phyloP scores from a whole-genome alignment of 2,888 invertebrate species.

The Dynastes tityus region DNA sequence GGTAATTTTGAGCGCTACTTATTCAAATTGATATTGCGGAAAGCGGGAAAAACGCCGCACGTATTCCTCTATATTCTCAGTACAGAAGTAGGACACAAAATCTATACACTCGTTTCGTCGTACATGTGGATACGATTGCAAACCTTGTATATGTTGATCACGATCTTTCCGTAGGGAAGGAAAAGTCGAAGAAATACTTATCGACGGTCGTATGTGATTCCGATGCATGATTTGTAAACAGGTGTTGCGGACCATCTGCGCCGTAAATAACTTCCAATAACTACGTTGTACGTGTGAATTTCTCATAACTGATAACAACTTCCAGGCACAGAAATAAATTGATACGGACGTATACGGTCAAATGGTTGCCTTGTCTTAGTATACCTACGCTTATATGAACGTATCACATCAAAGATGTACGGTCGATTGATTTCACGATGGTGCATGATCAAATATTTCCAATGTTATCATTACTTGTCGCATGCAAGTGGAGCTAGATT shows the following conservation, averaged over 20 bases:
- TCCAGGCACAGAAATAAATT: slow-evolving; percentile 11
- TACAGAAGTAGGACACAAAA: background rate
- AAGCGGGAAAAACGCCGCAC: background rate
- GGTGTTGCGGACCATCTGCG: slow-evolving; percentile 37
- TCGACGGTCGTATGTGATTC: slow-evolving; percentile 31
- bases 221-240: slow-evolving; percentile 42
- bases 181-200: slow-evolving; percentile 27
- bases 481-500: too few relatives aligned
- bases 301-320: slow-evolving; percentile 32
- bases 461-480: background rate
- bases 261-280: slow-evolving; percentile 29
- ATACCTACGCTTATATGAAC: slow-evolving; percentile 1
- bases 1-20: background rate
- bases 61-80: background rate
- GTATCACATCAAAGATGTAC: background rate
- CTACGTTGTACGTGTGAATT: slow-evolving; percentile 36
- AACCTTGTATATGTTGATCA: slow-evolving; percentile 44
- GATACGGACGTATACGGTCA: background rate
- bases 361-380: background rate
- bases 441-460: slow-evolving; percentile 5
- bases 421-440: background rate
- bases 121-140: background rate
- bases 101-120: background rate
- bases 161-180: slow-evolving; percentile 35
- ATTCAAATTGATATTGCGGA: slow-evolving; percentile 2